These are phyloP conservation scores for Adoxophyes honmai DNA, from an alignment of 1,140 invertebrate genomes.

Conservation along the genomic window DNA sequence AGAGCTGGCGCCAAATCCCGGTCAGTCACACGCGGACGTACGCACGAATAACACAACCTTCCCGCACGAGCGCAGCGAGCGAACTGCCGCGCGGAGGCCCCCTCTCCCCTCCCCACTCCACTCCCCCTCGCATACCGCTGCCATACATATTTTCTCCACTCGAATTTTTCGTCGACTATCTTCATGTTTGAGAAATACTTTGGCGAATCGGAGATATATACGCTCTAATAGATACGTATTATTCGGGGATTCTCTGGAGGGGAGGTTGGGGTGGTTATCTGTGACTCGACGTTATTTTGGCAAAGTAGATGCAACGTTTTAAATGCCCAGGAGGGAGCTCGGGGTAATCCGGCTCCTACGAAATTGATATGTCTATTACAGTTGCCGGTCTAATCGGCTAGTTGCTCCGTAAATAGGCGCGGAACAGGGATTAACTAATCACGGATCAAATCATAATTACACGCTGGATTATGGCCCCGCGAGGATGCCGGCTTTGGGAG, in stretches of 20 bases:
- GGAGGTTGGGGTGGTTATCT: constrained; percentile 39
- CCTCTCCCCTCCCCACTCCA: constrained; percentile 29
- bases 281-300: constrained; percentile 33
- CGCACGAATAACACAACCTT: constrained; percentile 30
- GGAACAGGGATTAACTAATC: constrained; percentile 10
- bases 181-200: constrained; percentile 74
- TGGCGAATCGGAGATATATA: constrained; percentile 70
- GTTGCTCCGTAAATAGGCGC: constrained; percentile 5
- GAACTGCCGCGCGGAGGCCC: constrained; percentile 53
- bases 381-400: constrained; percentile 10
- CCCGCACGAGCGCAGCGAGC: constrained; percentile 36
- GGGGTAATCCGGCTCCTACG: constrained; percentile 11
- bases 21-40: constrained; percentile 54
- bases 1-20: constrained; percentile 44
- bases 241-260: constrained; percentile 54
- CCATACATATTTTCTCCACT: constrained; percentile 74
- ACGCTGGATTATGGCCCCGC: not conserved
- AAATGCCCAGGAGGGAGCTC: constrained; percentile 12
- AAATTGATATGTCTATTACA: constrained; percentile 23
- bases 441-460: constrained; percentile 9
- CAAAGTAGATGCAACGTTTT: constrained; percentile 19
- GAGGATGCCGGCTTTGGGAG: not conserved
- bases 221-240: constrained; percentile 72
- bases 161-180: constrained; percentile 74
- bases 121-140: constrained; percentile 64